phyloP scores from a whole-genome alignment of 2,113 vertebrate species.

The Neolamprologus devosi region DNA sequence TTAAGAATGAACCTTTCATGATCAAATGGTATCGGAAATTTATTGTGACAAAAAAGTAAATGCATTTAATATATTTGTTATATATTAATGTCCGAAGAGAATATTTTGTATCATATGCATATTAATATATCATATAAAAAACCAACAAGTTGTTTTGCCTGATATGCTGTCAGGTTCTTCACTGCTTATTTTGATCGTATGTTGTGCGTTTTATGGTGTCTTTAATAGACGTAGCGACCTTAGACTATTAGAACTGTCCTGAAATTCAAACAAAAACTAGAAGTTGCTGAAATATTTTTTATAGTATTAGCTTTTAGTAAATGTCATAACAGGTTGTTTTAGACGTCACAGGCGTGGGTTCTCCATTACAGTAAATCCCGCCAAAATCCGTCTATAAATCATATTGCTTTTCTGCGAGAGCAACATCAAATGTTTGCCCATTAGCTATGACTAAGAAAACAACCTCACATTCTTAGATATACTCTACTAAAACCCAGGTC shows the following conservation, averaged over 20 bases:
- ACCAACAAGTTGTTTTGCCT: background rate
- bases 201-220: background rate
- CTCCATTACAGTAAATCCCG: background rate
- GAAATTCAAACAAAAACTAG: background rate
- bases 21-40: background rate
- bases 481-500: no score
- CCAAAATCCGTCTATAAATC: background rate
- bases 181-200: background rate
- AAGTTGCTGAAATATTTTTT: background rate
- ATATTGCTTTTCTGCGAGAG: background rate
- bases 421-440: background rate
- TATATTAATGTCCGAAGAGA: fast-evolving
- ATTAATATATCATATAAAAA: background rate
- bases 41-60: background rate
- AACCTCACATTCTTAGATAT: background rate
- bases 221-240: background rate
- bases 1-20: background rate
- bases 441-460: background rate
- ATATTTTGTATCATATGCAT: background rate
- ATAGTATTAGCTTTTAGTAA: background rate
- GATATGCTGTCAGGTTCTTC: background rate
- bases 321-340: background rate
- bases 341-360: background rate
- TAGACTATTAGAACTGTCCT: background rate
- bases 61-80: fast-evolving